These are phyloP conservation scores for Meganola albula DNA, from an alignment of 2,888 invertebrate species.

Conservation along the genomic window DNA sequence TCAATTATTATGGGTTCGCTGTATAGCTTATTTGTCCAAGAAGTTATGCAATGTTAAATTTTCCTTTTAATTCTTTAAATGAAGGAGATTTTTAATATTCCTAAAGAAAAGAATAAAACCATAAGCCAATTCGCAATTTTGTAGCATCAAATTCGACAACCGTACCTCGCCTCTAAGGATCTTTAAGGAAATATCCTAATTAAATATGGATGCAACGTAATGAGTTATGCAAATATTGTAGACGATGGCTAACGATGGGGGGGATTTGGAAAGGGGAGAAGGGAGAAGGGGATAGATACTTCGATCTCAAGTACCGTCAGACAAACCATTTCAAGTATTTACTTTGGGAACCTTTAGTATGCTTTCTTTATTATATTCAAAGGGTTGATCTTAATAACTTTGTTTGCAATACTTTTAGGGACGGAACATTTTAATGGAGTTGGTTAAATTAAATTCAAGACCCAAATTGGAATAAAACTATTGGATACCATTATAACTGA, in stretches of 20 bases:
- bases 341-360: conserved; percentile 33
- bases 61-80: too few species aligned
- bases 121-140: neutral
- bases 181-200: conserved; percentile 67
- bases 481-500: too few species aligned
- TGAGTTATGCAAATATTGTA: conserved; percentile 73
- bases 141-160: conserved; percentile 22
- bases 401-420: conserved; percentile 30
- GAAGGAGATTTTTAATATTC: too few species aligned
- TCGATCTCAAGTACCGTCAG: conserved; percentile 38
- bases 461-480: too few species aligned
- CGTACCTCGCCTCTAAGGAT: conserved; percentile 23
- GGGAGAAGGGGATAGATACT: conserved; percentile 23
- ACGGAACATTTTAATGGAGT: conserved; percentile 13
- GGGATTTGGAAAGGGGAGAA: conserved; percentile 17
- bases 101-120: too few species aligned
- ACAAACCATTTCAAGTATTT: conserved; percentile 48
- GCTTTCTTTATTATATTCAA: conserved; percentile 40
- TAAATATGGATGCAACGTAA: conserved; percentile 75
- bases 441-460: conserved; percentile 16
- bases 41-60: too few species aligned
- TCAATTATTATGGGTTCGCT: too few species aligned
- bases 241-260: conserved; percentile 58
- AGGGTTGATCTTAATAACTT: conserved; percentile 32
- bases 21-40: too few species aligned